Base-by-base conservation (phyloP, 2,113 vertebrate genomes). In the Austrofundulus limnaeus region DNA sequence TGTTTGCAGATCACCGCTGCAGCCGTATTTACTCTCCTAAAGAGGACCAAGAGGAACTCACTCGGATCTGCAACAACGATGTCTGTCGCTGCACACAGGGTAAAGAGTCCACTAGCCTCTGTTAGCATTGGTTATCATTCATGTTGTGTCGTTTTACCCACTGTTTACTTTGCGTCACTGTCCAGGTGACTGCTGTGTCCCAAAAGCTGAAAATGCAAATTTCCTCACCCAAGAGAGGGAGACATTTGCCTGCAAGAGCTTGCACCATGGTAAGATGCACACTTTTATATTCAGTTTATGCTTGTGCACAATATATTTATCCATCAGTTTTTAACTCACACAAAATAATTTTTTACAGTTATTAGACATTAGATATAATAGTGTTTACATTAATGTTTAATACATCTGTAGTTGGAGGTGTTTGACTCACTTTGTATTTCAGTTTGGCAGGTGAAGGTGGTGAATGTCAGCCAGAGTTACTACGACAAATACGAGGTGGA, bases 401-500 rank as follows among this genome's bases (percentile, higher is more conserved):
- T 28, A 34, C 6, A 9, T 34, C 31, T 9, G 8, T 34, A 34
- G n/a, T n/a, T n/a, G n/a, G n/a, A n/a, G n/a, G n/a, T n/a, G n/a
- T 9, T 20, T 51, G 34, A 20, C 24, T 43, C 9, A 39, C 21
- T 12, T 1, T 79, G 6, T 59, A 37, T 61, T 81, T 52, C 60
- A 93, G 91, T 82, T 46, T 90, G 78, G 46, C 71, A 87, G 84
- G 89, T 90, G 28, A 83, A 80, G 70, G 83, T 92, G 39, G 42
- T 89, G 61, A 87, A 19, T 10, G 20, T 88, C 61, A 85, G 0
- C 39, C 55, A 66, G 60, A 87, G 87, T 54, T 90, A 92, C 62
- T 92, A 92, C 13, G 90, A 93, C 82, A 82, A 85, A 67, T 93
- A 91, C 3, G 88, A 92, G 56, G 39, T 92, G 89, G 81, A 91